Base-by-base conservation (phyloP, 2,888 invertebrate species). In the Camponotus fellah region DNA sequence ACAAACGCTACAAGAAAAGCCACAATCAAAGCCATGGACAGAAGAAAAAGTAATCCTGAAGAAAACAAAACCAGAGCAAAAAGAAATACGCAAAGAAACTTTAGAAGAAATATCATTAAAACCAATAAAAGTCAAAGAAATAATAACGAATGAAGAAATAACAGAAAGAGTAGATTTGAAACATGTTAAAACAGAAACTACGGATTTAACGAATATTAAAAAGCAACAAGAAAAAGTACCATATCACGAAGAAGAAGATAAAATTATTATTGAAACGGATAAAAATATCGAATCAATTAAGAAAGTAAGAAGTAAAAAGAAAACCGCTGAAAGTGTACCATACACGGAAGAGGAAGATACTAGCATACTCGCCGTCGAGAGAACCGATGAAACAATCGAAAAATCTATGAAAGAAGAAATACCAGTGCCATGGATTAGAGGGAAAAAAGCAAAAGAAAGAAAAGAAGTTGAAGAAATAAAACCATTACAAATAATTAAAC, bases 101-200 rank as follows among this genome's bases (percentile, higher is more conserved):
- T 0, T 92, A 0, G 93, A 93, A 66, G 88, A 91, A 72, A 85
- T 93, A 0, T 88, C 90, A 14, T 92, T 97, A n/a, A 92, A 91
- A 72, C 88, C 87, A 3, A 68, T 85, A 56, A 92, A 89, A 43
- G 90, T 91, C 53, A 89, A 74, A 56, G 89, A 91, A n/a, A 56
- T 86, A 1, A 49, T 8, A 17, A 80, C 75, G 3, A 90, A 90
- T 62, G 91, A 91, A 71, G 91, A 91, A 71, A 86, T 86, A 3
- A 8, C 90, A 3, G 96, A 97, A 93, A 95, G 95, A 87, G 95
- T 96, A 9, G 95, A 94, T 84, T 92, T 96, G 8, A 96, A 96
- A 89, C 94, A 94, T 86, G 93, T 95, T 88, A 89, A 89, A 68
- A 88, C 85, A 17, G 86, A 86, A 62, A 85, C 49, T 9, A 58